Percentiles rank a stretch among this genome's conserved stretches.
phyloP scores from a whole-genome alignment of 2,797 vertebrate genomes.

The Gambelia wislizenii region DNA sequence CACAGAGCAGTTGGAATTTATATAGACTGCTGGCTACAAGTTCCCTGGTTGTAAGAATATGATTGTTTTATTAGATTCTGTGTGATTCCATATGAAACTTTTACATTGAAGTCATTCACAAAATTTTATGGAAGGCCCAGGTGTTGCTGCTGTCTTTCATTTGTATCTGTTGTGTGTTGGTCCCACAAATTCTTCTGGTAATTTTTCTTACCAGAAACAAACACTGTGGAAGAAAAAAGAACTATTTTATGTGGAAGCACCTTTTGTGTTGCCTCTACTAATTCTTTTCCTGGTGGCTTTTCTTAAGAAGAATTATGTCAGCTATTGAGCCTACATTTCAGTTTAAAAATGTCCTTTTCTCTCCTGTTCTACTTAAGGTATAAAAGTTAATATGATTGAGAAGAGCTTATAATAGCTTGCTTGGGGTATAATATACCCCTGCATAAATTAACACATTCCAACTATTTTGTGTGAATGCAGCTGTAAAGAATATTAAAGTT shows the following conservation, averaged over 20 bases:
- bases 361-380: background rate
- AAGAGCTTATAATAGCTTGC: constrained; percentile 8
- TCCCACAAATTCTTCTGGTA: background rate
- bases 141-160: background rate
- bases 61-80: background rate
- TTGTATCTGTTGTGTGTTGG: background rate
- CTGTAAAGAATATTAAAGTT: background rate
- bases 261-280: background rate
- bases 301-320: background rate
- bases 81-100: background rate
- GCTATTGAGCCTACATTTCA: background rate
- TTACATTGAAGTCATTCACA: background rate
- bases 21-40: too few relatives aligned
- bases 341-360: background rate
- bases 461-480: background rate
- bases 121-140: background rate
- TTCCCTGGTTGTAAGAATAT: background rate
- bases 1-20: background rate
- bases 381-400: constrained; percentile 1
- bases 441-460: background rate
- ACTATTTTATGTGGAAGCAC: background rate
- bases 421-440: background rate
- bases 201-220: background rate
- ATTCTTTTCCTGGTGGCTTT: background rate
- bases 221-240: background rate